Evolutionary conservation across 2,888 invertebrate species (phyloP), one percentile per base, ranked within the genome.

Genomic region (Tachina lurida): DNA sequence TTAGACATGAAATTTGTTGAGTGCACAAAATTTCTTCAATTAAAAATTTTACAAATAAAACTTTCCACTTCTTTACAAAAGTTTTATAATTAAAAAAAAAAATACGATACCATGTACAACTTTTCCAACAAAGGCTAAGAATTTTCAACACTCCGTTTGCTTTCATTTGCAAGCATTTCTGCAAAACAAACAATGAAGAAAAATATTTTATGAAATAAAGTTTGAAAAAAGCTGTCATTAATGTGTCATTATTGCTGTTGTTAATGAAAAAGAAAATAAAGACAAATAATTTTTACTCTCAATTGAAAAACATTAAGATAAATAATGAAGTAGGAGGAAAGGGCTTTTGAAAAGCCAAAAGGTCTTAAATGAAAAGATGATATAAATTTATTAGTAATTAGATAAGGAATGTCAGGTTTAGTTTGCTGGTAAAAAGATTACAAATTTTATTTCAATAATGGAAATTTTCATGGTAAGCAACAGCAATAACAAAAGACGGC

Each of bases 191-290:
- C 2, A 49, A 49, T 10, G 39, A 47, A 60, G 47, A 49, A 31
- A 17, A 73, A 39, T 2, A 39, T 49, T 74, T 52, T 58, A 67
- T 49, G 15, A 13, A 41, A 58, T 41, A 60, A 60, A 70, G 17
- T 52, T 78, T 78, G 22, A 41, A 22, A 41, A 67, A 78, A 22
- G 31, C 62, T 70, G 78, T 70, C 70, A 70, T 70, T 78, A 70
- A 41, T 43, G 49, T 70, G 60, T 70, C 68, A 60, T 77, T 58
- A 77, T 52, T 68, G n/a, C 52, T 9, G 47, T 58, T 56, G 17
- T 60, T 19, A 41, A 15, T 22, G 52, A 43, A 49, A 65, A 22
- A 8, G 2, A 31, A 31, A 60, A 12, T 31, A 41, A 68, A 31
- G 7, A 45, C 17, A 39, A 39, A 60, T 41, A 41, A 68, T 9